phyloP scores from a whole-genome alignment of 2,113 vertebrate genomes.

The Ailuropoda melanoleuca region DNA sequence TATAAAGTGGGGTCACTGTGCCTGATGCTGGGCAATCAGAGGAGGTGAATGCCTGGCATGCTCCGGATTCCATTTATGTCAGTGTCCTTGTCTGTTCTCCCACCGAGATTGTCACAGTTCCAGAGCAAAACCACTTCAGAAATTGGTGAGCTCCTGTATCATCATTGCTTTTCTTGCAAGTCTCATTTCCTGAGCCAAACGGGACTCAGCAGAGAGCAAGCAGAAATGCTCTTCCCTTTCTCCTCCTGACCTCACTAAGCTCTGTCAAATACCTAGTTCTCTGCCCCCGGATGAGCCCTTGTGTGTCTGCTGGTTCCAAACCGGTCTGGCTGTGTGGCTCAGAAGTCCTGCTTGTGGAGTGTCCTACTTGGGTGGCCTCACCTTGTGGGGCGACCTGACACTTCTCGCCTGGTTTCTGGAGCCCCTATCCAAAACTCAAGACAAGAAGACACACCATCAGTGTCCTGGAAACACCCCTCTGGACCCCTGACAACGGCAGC shows the following conservation, averaged over 20 bases:
- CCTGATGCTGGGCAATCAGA: not conserved
- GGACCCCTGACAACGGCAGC: not conserved
- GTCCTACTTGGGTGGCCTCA: not conserved
- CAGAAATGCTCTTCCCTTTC: too few species aligned
- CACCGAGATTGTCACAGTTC: not conserved
- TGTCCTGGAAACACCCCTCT: accelerated
- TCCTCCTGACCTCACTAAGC: accelerated
- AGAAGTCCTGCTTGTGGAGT: too few species aligned
- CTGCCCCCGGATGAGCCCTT: not conserved
- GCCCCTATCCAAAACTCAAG: not conserved
- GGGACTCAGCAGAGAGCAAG: not conserved
- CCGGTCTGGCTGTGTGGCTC: not conserved
- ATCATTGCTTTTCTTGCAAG: not conserved
- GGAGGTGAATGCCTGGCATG: too few species aligned
- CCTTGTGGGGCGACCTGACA: not conserved
- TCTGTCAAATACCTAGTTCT: accelerated
- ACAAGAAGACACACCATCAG: not conserved
- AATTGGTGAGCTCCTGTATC: accelerated
- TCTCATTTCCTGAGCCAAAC: not conserved
- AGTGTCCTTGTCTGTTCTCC: not conserved
- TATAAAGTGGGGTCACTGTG: not conserved
- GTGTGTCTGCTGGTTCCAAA: accelerated
- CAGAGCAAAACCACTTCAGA: not conserved
- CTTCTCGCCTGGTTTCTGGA: accelerated
- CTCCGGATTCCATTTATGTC: not conserved